A percentile compares a stretch with the other conserved stretches of the same genome.
Evolutionary conservation across 2,113 vertebrate species (phyloP).

Genomic region (Dromas ardeola): DNA sequence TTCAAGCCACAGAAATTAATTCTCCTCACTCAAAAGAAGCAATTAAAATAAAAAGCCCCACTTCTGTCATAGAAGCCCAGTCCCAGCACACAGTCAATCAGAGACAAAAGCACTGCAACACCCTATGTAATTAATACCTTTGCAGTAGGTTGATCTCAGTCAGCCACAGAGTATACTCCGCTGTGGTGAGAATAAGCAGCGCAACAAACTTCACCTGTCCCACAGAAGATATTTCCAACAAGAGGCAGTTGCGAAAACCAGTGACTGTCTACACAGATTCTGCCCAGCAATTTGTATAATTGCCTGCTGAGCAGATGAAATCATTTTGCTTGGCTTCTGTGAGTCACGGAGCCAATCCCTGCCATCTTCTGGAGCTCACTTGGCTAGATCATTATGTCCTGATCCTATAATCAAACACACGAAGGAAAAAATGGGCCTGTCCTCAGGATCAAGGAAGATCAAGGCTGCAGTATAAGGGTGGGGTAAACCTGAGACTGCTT

Average conservation of each 20-base stretch:
- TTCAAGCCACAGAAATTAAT: background rate
- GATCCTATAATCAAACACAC: conserved; percentile 48
- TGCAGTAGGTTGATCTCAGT: background rate
- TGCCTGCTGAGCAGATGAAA: conserved; percentile 12
- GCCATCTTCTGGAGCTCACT: background rate
- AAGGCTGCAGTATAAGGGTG: conserved; percentile 17
- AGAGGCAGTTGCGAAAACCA: background rate
- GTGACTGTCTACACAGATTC: background rate
- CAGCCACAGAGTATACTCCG: background rate
- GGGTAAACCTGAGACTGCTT: background rate
- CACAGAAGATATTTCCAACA: background rate
- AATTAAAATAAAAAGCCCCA: background rate
- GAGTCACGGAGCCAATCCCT: conserved; percentile 1
- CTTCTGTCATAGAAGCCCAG: background rate
- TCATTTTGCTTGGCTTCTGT: background rate
- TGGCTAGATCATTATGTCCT: background rate
- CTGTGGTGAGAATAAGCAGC: background rate
- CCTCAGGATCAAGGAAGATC: conserved; percentile 31
- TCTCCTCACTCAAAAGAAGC: background rate
- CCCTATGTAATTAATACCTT: background rate
- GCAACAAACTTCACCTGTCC: background rate
- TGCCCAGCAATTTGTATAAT: conserved; percentile 17
- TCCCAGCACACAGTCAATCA: background rate
- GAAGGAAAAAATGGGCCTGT: background rate
- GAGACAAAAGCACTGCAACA: background rate